Evolutionary conservation across 2,888 invertebrate species (phyloP).

Genomic region (Cantharis flavilabris): DNA sequence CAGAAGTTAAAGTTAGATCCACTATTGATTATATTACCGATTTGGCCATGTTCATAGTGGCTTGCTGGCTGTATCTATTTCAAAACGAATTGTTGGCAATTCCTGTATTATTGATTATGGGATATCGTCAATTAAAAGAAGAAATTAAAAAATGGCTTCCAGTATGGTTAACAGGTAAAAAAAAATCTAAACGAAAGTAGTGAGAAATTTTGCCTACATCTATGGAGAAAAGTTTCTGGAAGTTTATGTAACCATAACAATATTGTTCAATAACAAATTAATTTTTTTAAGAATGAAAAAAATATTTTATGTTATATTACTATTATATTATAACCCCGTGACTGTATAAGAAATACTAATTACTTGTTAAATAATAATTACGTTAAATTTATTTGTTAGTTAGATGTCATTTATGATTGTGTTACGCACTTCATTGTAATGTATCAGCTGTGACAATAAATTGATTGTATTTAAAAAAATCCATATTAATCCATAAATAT

Average conservation of each 20-base stretch:
- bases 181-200: conserved; percentile 22
- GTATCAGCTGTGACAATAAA: background rate
- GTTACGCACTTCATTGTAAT: background rate
- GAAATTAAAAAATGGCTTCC: conserved; percentile 65
- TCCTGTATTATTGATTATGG: conserved; percentile 75
- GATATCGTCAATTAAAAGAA: conserved; percentile 76
- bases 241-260: background rate
- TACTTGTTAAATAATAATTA: background rate
- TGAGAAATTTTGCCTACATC: background rate
- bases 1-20: conserved; percentile 70
- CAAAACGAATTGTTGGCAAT: conserved; percentile 80
- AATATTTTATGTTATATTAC: background rate
- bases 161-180: conserved; percentile 58
- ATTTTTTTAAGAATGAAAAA: background rate
- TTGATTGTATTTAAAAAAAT: background rate
- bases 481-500: background rate
- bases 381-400: background rate
- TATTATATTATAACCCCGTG: background rate
- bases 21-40: conserved; percentile 76
- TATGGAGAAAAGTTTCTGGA: background rate
- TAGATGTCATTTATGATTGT: background rate
- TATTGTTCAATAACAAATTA: background rate
- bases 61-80: conserved; percentile 81
- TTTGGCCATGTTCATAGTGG: conserved; percentile 72
- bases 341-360: background rate